These are phyloP conservation scores for Neolamprologus hecqui DNA, from an alignment of 2,113 vertebrate genomes.

Conservation along the genomic window DNA sequence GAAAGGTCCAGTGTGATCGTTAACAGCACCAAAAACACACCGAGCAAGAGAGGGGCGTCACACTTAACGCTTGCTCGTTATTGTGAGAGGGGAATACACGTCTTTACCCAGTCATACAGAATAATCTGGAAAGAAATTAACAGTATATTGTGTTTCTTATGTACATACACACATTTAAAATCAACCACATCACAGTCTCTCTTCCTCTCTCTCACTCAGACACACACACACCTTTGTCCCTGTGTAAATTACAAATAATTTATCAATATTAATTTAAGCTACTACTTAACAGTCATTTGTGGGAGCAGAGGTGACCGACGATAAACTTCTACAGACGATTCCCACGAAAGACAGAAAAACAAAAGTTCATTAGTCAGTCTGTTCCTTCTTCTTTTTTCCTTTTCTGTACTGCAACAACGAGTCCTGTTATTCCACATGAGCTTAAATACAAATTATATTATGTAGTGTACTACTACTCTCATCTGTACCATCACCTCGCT, in stretches of 20 bases:
- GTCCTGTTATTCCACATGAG: slow-evolving; percentile 38
- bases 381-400: not conserved
- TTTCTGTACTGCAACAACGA: slow-evolving; percentile 47
- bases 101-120: slow-evolving; percentile 27
- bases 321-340: slow-evolving; percentile 46
- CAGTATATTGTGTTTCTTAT: slow-evolving; percentile 49
- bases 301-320: slow-evolving; percentile 60
- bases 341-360: slow-evolving; percentile 51
- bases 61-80: slow-evolving; percentile 16
- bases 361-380: slow-evolving; percentile 20
- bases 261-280: slow-evolving; percentile 71
- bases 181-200: not conserved
- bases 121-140: slow-evolving; percentile 62
- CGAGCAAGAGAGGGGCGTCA: slow-evolving; percentile 44
- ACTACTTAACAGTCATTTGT: slow-evolving; percentile 74
- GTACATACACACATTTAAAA: slow-evolving; percentile 49
- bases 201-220: not conserved
- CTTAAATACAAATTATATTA: slow-evolving; percentile 69
- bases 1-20: slow-evolving; percentile 74
- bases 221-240: slow-evolving; percentile 36
- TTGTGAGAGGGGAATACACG: slow-evolving; percentile 5
- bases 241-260: slow-evolving; percentile 76
- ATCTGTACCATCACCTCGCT: slow-evolving; percentile 28
- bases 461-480: slow-evolving; percentile 41
- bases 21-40: slow-evolving; percentile 67